Evolutionary conservation across 2,113 vertebrate genomes (phyloP), one percentile per base, ranked within the genome.

Genomic region (Labeo rohita): DNA sequence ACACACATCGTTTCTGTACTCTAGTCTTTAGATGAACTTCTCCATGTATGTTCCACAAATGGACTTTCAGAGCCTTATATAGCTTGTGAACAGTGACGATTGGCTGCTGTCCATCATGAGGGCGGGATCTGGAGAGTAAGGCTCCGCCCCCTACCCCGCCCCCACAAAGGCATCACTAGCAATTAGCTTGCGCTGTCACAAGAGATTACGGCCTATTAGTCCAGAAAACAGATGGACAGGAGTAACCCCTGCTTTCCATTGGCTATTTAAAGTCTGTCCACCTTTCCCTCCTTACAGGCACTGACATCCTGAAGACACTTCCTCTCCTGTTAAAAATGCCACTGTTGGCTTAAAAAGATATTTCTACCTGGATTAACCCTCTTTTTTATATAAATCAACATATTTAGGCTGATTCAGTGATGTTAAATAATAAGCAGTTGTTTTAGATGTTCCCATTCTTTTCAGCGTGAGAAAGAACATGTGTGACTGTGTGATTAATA

Each of bases 181-280:
- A 95, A 96, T 94, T 95, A 96, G 89, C 90, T 90, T 94, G 87
- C 92, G 91, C 91, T 86, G 90, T 93, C 63, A 91, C 90, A 73
- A 91, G 92, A 82, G 94, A 94, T 96, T 94, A 95, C 90, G 86
- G 92, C 91, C 94, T 88, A 95, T 95, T 95, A 95, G 91, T 89
- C 87, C 74, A 91, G 84, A 93, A 56, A 89, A 85, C 88, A 0
- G 89, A 91, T 90, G 86, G 88, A 90, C 77, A 87, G 36, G 50
- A 90, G 92, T 95, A 95, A 95, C 94, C 94, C 94, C 90, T 87
- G 43, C 88, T 43, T 80, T 70, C 59, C 54, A 85, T 23, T 45
- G 66, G 65, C 84, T 86, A 87, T 91, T 89, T 95, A 88, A 91
- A 92, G 87, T 86, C 28, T 16, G 34, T 77, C 59, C 59, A 85